Percentiles rank a stretch among this genome's conserved stretches.
phyloP scores from a whole-genome alignment of 2,888 invertebrate genomes.

The Tenodera sinensis region DNA sequence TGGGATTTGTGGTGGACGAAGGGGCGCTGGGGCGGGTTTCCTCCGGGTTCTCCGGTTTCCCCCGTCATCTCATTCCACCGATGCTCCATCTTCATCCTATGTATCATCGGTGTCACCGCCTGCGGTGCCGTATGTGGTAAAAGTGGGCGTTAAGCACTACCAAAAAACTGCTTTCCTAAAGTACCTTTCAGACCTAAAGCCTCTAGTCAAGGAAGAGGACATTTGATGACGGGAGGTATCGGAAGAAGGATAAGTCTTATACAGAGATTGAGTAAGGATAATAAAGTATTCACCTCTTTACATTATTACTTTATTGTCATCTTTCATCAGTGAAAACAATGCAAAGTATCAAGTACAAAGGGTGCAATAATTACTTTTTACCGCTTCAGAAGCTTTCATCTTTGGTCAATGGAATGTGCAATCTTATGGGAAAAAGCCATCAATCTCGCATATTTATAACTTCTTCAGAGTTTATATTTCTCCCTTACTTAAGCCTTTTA shows the following conservation, averaged over 20 bases:
- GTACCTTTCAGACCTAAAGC: too few species aligned
- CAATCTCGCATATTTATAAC: neutral
- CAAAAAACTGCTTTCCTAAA: too few species aligned
- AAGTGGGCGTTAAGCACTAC: too few species aligned
- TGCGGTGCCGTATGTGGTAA: too few species aligned
- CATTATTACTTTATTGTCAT: slow-evolving; percentile 25
- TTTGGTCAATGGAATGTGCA: slow-evolving; percentile 17
- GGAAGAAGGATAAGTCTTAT: neutral
- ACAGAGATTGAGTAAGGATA: neutral
- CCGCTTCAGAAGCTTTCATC: neutral
- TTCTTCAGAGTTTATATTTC: neutral
- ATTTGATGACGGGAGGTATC: too few species aligned
- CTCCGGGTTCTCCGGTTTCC: too few species aligned
- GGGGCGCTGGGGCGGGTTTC: too few species aligned
- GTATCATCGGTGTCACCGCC: too few species aligned
- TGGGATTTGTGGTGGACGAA: too few species aligned
- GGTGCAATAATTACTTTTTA: slow-evolving; percentile 12
- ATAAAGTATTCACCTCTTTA: neutral
- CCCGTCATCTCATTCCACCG: too few species aligned
- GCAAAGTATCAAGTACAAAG: slow-evolving; percentile 16
- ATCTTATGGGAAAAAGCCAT: slow-evolving; percentile 3
- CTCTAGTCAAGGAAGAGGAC: neutral
- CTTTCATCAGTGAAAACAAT: slow-evolving; percentile 24
- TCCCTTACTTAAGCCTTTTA: neutral
- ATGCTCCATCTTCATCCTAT: too few species aligned